phyloP scores from a whole-genome alignment of 2,797 vertebrate species.

The Lepilemur septentrionalis region DNA sequence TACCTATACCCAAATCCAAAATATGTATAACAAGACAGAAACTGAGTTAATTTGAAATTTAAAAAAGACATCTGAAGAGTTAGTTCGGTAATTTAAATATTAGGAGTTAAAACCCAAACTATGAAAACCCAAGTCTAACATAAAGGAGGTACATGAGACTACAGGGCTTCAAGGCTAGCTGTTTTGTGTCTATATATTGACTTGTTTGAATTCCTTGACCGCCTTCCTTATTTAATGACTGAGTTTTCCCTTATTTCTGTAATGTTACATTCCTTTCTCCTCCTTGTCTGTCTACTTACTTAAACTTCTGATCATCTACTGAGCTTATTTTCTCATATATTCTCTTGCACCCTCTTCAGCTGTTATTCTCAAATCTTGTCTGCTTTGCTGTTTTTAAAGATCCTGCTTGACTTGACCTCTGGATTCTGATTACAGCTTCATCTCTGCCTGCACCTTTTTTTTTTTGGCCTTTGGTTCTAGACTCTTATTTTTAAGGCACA shows the following conservation, averaged over 20 bases:
- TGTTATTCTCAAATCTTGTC: not conserved
- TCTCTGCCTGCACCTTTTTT: not conserved
- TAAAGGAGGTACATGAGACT: not conserved
- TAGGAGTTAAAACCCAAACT: not conserved
- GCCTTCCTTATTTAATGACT: not conserved
- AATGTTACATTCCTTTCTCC: not conserved
- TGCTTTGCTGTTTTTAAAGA: slow-evolving; percentile 14
- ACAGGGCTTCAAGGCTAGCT: not conserved
- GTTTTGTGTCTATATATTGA: not conserved
- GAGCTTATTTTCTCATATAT: not conserved
- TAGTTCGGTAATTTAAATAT: not conserved
- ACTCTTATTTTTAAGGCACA: slow-evolving; percentile 28
- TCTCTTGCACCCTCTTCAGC: not conserved
- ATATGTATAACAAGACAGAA: not conserved
- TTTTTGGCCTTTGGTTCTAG: not conserved
- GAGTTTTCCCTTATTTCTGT: not conserved
- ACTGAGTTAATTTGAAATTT: not conserved
- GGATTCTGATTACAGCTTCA: not conserved
- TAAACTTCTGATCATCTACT: not conserved
- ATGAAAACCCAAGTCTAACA: not conserved
- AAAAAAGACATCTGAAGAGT: not conserved
- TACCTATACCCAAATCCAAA: not conserved
- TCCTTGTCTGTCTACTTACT: not conserved
- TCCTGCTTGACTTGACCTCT: not conserved
- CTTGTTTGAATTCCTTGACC: not conserved